Conservation (phyloP, 92 coral and sea anemone genomes). For the Nematostella vectensis region DNA sequence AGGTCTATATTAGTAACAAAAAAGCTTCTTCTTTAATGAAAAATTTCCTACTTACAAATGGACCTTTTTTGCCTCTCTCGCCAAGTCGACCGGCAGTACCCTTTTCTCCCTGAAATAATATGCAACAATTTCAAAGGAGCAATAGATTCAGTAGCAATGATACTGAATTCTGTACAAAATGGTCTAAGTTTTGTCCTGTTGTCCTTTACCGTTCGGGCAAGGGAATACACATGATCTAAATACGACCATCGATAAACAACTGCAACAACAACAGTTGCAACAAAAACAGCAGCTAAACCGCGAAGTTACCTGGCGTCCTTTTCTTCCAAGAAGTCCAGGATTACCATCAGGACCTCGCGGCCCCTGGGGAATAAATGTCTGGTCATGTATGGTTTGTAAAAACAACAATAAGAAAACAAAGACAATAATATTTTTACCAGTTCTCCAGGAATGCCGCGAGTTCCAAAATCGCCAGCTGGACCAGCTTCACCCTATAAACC, state of each 20-base stretch:
- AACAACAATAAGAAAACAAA: background rate
- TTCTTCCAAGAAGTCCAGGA: slow-evolving; percentile 6
- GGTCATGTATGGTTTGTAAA: slow-evolving; percentile 3
- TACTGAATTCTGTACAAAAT: too few species aligned
- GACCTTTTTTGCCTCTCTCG: slow-evolving; percentile 26
- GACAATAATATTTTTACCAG: slow-evolving; percentile 16
- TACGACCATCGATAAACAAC: too few species aligned
- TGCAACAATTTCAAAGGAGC: too few species aligned
- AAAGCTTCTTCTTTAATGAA: background rate
- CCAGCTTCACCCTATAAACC: slow-evolving; percentile 43
- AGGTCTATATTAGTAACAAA: too few species aligned
- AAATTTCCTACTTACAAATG: slow-evolving; percentile 6
- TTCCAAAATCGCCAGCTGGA: slow-evolving; percentile 39
- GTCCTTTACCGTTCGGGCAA: too few species aligned
- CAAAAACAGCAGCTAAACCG: too few species aligned
- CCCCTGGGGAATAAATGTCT: background rate
- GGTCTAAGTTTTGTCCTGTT: too few species aligned
- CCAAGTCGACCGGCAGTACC: slow-evolving; percentile 40
- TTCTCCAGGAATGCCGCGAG: slow-evolving; percentile 25
- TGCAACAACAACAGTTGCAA: too few species aligned
- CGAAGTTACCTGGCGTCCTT: slow-evolving; percentile 18
- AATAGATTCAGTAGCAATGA: too few species aligned
- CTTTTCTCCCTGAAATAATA: slow-evolving; percentile 19
- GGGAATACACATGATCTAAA: too few species aligned
- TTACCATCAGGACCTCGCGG: background rate